phyloP scores from a whole-genome alignment of 2,797 vertebrate species.

The Myotis pilosus region DNA sequence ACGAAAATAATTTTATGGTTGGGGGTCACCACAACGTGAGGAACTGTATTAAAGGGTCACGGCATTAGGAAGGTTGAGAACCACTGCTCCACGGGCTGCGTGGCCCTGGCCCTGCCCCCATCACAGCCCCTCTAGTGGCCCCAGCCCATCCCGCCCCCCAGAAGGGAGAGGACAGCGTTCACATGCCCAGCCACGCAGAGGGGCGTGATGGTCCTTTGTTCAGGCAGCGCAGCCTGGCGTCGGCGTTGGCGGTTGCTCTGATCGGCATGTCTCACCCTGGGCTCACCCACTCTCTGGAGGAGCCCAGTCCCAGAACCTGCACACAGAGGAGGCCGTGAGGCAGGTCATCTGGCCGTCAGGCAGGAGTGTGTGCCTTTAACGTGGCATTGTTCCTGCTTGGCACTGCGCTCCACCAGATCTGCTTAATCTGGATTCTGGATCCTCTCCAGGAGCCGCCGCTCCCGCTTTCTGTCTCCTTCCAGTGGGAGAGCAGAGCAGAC shows the following conservation, averaged over 20 bases:
- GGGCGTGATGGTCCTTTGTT: background rate
- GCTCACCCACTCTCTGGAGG: background rate
- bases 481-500: background rate
- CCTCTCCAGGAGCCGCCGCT: background rate
- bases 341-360: background rate
- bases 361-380: background rate
- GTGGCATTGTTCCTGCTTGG: background rate
- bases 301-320: background rate
- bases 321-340: background rate
- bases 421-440: background rate
- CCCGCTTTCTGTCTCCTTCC: background rate
- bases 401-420: background rate
- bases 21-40: no score
- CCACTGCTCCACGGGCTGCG: background rate
- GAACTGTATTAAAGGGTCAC: no score
- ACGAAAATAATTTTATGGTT: no score
- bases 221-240: background rate
- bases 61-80: no score
- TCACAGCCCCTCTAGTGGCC: background rate
- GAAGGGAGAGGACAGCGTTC: background rate
- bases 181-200: accelerated
- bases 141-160: background rate
- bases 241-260: no score
- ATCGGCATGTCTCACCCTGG: accelerated
- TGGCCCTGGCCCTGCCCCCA: background rate